Conservation (phyloP, 2,797 vertebrate species). For the Halcyon badia region DNA sequence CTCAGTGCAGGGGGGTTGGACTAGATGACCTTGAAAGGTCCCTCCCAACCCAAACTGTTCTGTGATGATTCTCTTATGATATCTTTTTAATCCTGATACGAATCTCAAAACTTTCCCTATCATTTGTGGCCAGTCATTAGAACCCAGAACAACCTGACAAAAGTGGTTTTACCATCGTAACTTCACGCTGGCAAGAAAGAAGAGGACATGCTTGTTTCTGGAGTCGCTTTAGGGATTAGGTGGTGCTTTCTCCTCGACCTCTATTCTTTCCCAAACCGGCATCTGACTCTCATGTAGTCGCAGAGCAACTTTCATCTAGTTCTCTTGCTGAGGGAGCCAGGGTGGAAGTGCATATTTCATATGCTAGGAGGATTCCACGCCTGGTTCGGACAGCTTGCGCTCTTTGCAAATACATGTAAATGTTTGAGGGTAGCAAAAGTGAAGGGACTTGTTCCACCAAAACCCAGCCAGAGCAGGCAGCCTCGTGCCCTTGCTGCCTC, state of each 20-base stretch:
- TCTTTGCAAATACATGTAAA: not conserved
- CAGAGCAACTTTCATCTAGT: not conserved
- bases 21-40: not conserved
- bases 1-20: not conserved
- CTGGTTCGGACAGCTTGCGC: not conserved
- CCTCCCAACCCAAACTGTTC: not conserved
- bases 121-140: not conserved
- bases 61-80: not conserved
- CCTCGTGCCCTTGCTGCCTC: not conserved
- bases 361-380: not conserved
- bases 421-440: not conserved
- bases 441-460: not conserved
- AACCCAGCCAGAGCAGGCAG: not conserved
- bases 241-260: not conserved
- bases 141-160: not conserved
- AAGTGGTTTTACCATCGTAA: not conserved
- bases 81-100: not conserved
- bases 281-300: not conserved
- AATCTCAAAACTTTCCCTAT: not conserved
- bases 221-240: not conserved
- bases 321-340: not conserved
- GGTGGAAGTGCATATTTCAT: not conserved
- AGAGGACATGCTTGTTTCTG: not conserved
- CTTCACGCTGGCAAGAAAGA: not conserved
- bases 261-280: not conserved